Evolutionary conservation across 2,797 vertebrate species (phyloP).

Genomic region (Pantherophis vulpinus): DNA sequence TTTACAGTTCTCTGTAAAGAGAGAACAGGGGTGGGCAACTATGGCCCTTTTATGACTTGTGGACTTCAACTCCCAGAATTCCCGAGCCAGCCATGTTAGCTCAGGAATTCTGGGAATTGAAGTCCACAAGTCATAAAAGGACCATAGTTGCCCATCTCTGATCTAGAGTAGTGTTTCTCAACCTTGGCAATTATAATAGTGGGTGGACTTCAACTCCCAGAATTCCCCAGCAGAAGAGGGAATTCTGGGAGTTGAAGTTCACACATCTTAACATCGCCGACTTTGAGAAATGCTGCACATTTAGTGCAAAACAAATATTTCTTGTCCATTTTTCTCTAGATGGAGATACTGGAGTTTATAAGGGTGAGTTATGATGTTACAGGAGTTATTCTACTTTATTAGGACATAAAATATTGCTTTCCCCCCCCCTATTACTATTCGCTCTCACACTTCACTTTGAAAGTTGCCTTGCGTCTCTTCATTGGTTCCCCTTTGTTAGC

Average conservation of each 20-base stretch:
- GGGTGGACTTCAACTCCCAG: background rate
- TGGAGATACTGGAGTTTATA: no score
- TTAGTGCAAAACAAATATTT: background rate
- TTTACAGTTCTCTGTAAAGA: background rate
- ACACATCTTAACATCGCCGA: background rate
- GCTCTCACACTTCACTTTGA: background rate
- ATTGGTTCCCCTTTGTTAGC: background rate
- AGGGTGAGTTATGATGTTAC: background rate
- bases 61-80: no score
- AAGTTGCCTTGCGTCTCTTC: background rate
- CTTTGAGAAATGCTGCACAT: background rate
- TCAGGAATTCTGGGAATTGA: no score
- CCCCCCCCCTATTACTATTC: background rate
- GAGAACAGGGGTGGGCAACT: no score
- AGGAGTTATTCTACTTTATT: background rate
- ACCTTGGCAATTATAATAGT: background rate
- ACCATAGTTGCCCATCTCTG: no score
- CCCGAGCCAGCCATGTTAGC: no score
- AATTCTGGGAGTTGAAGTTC: background rate
- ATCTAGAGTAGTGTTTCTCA: background rate
- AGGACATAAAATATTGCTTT: background rate
- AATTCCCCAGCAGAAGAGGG: background rate
- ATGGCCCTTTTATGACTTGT: no score
- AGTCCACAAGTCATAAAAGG: no score
- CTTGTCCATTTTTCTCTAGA: background rate